phyloP scores from a whole-genome alignment of 2,113 vertebrate species.

The Fregata magnificens region DNA sequence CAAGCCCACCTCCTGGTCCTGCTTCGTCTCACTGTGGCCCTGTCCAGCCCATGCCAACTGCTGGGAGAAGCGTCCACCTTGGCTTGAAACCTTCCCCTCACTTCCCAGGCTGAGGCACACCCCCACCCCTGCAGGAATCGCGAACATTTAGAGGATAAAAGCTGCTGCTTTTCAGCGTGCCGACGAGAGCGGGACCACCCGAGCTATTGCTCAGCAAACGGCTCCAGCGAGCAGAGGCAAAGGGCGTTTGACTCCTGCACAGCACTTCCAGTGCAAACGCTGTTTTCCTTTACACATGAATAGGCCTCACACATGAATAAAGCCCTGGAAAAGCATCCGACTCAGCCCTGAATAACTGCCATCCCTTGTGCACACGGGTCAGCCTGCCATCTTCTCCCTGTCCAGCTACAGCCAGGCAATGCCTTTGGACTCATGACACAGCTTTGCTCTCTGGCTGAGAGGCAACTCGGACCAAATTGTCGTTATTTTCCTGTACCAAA shows the following conservation, averaged over 20 bases:
- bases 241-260: fast-evolving
- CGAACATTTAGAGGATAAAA: neutral
- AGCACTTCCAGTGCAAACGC: neutral
- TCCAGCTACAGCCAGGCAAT: neutral
- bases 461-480: neutral
- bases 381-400: neutral
- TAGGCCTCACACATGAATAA: neutral
- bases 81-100: neutral
- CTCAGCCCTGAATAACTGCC: neutral
- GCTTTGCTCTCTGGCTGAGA: neutral
- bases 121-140: neutral
- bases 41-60: neutral
- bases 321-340: neutral
- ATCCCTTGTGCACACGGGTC: neutral
- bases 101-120: neutral
- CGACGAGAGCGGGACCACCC: neutral
- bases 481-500: neutral
- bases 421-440: neutral
- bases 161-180: neutral
- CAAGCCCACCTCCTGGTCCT: neutral
- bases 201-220: neutral
- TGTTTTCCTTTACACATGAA: neutral
- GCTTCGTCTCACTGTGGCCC: neutral
- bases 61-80: neutral
- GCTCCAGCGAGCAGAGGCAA: neutral